A percentile compares a stretch with the other conserved stretches of the same genome.
Conservation (phyloP, 2,797 vertebrate species). For the Malurus splendens region DNA sequence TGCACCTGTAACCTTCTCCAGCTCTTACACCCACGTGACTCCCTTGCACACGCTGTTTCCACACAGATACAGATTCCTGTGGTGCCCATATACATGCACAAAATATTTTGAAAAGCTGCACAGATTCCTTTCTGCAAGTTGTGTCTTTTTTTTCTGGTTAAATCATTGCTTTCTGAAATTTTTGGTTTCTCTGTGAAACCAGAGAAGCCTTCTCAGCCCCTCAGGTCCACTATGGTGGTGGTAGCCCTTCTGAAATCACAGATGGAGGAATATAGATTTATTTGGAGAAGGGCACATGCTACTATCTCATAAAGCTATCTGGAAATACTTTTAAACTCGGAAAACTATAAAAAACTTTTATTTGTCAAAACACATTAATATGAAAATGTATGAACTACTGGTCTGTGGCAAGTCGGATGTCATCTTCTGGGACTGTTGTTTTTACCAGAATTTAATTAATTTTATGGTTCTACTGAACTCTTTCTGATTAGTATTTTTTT, state of each 20-base stretch:
- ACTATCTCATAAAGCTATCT: background rate
- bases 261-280: background rate
- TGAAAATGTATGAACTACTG: background rate
- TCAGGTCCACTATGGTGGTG: too few species aligned
- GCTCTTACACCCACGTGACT: too few species aligned
- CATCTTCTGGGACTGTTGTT: background rate
- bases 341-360: background rate
- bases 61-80: background rate
- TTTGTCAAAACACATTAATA: background rate
- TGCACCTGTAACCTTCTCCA: background rate
- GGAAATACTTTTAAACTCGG: background rate
- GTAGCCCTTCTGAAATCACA: background rate
- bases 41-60: accelerated
- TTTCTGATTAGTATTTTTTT: background rate
- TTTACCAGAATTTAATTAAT: background rate
- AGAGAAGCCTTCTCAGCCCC: background rate
- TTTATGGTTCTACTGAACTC: background rate
- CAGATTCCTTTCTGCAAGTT: background rate
- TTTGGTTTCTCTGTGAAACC: background rate
- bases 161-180: background rate
- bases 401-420: background rate
- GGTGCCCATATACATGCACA: accelerated
- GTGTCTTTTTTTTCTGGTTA: background rate
- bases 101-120: background rate
- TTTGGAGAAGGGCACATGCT: background rate